Evolutionary conservation across 2,113 vertebrate genomes (phyloP), one percentile per base, ranked within the genome.

Genomic region (Thunnus maccoyii): DNA sequence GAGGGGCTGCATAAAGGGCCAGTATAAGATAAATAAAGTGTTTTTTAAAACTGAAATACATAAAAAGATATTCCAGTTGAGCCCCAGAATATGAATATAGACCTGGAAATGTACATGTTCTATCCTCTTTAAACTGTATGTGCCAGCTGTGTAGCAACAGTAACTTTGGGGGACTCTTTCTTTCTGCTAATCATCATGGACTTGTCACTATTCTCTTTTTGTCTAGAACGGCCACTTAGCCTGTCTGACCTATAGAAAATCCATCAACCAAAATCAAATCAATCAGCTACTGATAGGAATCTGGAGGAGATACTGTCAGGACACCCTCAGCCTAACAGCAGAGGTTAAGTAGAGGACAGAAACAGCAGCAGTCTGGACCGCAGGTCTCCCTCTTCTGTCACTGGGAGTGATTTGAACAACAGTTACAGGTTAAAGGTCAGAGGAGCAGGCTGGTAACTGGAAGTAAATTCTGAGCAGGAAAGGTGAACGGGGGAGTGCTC

Each of bases 251-350:
- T 36, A 2, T 1, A 10, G 12, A 57, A 44, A 10, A 30, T 30
- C 27, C 2, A 30, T 30, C 27, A 30, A 30, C 4, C 27, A 30
- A 30, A 30, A 30, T 30, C 18, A 64, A 12, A 76, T 80, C 22
- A 52, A 13, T 78, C 76, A 81, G 63, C 48, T 25, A 41, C 69
- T 64, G 70, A 68, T 69, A 70, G 27, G 41, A 47, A 62, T 73
- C 55, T 74, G 51, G 32, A 76, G 32, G 7, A 44, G 20, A 30
- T 22, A 22, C 15, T 62, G 67, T 69, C 62, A 63, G 50, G 51
- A 44, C 30, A 51, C 6, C 36, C 25, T 20, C 47, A 61, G 16
- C 20, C 25, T 18, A 12, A 55, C 4, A 51, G 48, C 77, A 17
- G 44, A 50, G 73, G 80, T 73, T 66, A n/a, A n/a, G 66, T 11